Base-by-base conservation (phyloP, 1,140 invertebrate genomes). In the Fopius arisanus region DNA sequence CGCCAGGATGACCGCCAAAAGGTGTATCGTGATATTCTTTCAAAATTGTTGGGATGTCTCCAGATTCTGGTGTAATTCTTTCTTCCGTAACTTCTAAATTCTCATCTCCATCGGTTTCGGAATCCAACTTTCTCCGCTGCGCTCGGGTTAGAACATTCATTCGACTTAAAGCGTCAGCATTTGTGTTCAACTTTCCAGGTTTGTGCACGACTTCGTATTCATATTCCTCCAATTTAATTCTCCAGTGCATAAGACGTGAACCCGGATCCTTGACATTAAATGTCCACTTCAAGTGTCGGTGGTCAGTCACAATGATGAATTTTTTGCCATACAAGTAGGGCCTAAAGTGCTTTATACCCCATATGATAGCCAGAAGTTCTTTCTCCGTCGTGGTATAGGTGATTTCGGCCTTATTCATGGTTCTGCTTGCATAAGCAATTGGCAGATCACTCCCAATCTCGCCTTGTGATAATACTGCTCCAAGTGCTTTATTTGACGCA, bases 1-100 rank as follows among this genome's bases (percentile, higher is more conserved):
- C 70, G 26, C 82, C 82, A 63, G 54, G 65, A 74, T 85, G 82
- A 33, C 80, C 83, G 48, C 73, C 76, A 40, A 77, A 40, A 0
- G 77, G 78, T 33, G 59, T 63, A 51, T 77, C 62, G 9, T 21
- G n/a, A n/a, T n/a, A n/a, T n/a, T n/a, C n/a, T n/a, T n/a, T 26
- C 6, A 51, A 28, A 7, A 69, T 69, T 12, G n/a, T 37, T 16
- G 16, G 31, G n/a, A 37, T 67, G 12, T 67, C 29, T 4, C 12
- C 29, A 1, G 7, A 26, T 4, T 6, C 21, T 19, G 65, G 62
- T 6, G 6, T 65, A 31, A 28, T 28, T 5, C 12, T 28, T n/a
- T 19, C 31, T 3, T 37, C 16, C 3, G 21, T 4, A 6, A 21
- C 21, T 14, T 63, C 19, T 3, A 23, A 26, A 63, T 63, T 29